Percentiles rank a stretch among this genome's conserved stretches.
Conservation (phyloP, 2,888 invertebrate species). For the Lithophane socia region DNA sequence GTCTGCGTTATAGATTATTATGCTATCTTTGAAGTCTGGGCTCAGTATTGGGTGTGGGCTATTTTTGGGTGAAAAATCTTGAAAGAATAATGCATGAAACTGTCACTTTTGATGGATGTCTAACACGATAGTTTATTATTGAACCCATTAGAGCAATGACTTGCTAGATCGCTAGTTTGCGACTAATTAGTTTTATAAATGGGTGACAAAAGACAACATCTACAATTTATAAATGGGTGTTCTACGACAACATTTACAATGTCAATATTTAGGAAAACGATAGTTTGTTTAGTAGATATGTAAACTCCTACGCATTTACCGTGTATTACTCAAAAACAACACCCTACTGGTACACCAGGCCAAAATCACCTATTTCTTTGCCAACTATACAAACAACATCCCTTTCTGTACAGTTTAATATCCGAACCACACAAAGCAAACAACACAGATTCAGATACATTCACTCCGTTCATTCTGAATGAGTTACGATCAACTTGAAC, state of each 20-base stretch:
- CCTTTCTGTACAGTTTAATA: conserved; percentile 47
- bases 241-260: neutral
- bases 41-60: neutral
- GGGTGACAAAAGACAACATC: neutral
- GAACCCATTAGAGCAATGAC: conserved; percentile 14
- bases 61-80: neutral
- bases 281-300: neutral
- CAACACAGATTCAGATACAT: conserved; percentile 52
- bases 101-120: conserved; percentile 2
- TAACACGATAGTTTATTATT: conserved; percentile 2
- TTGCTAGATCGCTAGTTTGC: neutral
- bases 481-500: conserved; percentile 61
- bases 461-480: conserved; percentile 59
- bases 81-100: neutral
- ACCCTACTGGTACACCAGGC: too few species aligned
- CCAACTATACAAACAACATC: conserved; percentile 14
- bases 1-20: conserved; percentile 50
- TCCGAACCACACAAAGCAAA: conserved; percentile 53
- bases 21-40: conserved; percentile 53
- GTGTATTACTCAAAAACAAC: neutral
- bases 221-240: neutral
- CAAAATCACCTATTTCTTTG: neutral
- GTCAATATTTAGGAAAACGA: neutral
- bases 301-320: neutral
- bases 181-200: neutral